Evolutionary conservation across 2,888 invertebrate species (phyloP), one percentile per base, ranked within the genome.

Genomic region (Andricus quercusramuli): DNA sequence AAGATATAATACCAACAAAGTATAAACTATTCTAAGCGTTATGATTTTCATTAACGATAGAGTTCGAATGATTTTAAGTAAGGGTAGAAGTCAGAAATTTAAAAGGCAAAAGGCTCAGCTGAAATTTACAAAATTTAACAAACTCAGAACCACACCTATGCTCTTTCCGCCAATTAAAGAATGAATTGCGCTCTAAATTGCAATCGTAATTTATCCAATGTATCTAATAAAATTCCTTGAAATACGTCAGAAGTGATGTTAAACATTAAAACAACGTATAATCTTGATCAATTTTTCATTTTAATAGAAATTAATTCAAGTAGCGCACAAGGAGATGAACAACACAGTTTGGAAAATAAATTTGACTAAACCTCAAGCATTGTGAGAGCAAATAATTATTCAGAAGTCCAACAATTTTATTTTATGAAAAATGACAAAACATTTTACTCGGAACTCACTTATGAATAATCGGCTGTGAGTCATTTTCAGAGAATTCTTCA

Each of bases 401-500:
- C 25, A 22, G 17, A 59, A 11, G 6, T 9, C n/a, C 22, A 11
- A 59, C 17, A 59, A 59, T 22, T 11, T 59, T n/a, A 59, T 22
- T 62, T 22, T 9, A 62, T 25, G 3, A 13, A 9, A 59, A 59
- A 59, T 0, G 13, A 62, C 4, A 1, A 3, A 25, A 62, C 13
- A 62, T 47, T 32, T 11, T 56, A 47, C 20, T 29, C 1, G 17
- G 47, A 47, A 5, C 32, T 9, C 11, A 70, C 70, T 70, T 51
- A 70, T 70, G 51, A 70, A 70, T 70, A 70, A 56, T 56, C 47
- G 51, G 29, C 29, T 74, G 32, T 74, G 74, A 74, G n/a, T 74
- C 51, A 74, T 74, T 56, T 62, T 74, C 74, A 56, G 15, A 74
- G 56, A 56, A 74, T 32, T 56, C 22, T 74, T 74, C 13, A 56